phyloP scores from a whole-genome alignment of 2,888 invertebrate species.

The Drosophila rellima region DNA sequence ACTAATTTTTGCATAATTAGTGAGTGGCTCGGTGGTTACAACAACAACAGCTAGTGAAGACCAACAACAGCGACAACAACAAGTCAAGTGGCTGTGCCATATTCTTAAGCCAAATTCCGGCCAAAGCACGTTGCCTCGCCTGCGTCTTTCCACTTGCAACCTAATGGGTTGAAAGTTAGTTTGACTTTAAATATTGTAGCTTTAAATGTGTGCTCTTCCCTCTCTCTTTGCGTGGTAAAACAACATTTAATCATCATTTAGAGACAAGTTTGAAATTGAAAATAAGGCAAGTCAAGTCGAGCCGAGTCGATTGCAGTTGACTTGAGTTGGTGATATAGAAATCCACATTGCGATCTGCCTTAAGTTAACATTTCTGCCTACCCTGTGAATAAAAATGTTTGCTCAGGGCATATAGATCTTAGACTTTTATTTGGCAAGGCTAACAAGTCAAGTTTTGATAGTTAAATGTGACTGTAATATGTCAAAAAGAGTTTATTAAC shows the following conservation, averaged over 20 bases:
- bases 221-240: constrained; percentile 9
- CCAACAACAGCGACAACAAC: constrained; percentile 41
- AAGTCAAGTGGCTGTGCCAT: constrained; percentile 78
- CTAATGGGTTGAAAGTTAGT: constrained; percentile 61
- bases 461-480: background rate
- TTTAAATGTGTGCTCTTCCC: constrained; percentile 23
- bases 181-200: constrained; percentile 16
- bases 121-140: constrained; percentile 32
- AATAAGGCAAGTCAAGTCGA: constrained; percentile 5
- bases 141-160: constrained; percentile 32
- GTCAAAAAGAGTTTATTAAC: background rate
- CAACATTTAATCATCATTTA: constrained; percentile 49
- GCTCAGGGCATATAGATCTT: background rate
- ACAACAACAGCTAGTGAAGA: constrained; percentile 38
- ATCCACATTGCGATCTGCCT: constrained; percentile 51
- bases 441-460: background rate
- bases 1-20: constrained; percentile 76
- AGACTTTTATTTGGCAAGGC: background rate
- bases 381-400: constrained; percentile 8
- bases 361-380: constrained; percentile 34
- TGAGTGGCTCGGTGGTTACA: constrained; percentile 72
- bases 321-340: constrained; percentile 66
- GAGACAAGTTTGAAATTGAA: constrained; percentile 38
- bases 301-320: constrained; percentile 23
- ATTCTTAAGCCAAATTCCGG: constrained; percentile 66